A percentile compares a stretch with the other conserved stretches of the same genome.
Conservation (phyloP, 2,113 vertebrate species). For the Apodemus sylvaticus region DNA sequence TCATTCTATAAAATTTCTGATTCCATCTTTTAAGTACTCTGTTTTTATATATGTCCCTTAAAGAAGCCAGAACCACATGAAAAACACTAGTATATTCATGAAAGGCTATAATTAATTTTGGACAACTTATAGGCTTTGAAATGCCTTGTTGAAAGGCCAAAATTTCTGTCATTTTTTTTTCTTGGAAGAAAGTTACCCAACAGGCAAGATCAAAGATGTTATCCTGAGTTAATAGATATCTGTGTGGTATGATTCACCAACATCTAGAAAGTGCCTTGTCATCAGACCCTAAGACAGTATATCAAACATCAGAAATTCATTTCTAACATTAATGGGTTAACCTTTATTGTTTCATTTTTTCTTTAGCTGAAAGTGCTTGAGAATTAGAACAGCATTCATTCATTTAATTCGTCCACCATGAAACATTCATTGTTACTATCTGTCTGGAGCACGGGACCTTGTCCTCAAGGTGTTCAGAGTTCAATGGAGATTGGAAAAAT, state of each 20-base stretch:
- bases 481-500: not conserved
- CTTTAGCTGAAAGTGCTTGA: constrained; percentile 26
- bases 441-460: not conserved
- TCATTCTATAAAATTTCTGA: constrained; percentile 48
- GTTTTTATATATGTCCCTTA: constrained; percentile 19
- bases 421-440: not conserved
- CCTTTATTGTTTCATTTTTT: not conserved
- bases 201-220: constrained; percentile 26
- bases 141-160: constrained; percentile 53
- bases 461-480: not conserved
- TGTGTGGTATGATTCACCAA: not conserved
- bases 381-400: not conserved
- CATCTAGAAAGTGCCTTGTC: not conserved
- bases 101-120: constrained; percentile 69
- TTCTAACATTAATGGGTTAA: constrained; percentile 25
- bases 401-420: not conserved
- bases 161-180: constrained; percentile 44
- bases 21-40: constrained; percentile 46
- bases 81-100: constrained; percentile 40
- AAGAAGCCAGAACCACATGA: constrained; percentile 47
- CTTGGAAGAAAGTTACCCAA: constrained; percentile 37
- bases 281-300: not conserved
- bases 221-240: constrained; percentile 34
- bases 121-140: constrained; percentile 51
- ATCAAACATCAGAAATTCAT: constrained; percentile 41